Percentiles rank a stretch among this genome's conserved stretches.
Conservation (phyloP, 2,888 invertebrate species). For the Dexiosoma caninum region DNA sequence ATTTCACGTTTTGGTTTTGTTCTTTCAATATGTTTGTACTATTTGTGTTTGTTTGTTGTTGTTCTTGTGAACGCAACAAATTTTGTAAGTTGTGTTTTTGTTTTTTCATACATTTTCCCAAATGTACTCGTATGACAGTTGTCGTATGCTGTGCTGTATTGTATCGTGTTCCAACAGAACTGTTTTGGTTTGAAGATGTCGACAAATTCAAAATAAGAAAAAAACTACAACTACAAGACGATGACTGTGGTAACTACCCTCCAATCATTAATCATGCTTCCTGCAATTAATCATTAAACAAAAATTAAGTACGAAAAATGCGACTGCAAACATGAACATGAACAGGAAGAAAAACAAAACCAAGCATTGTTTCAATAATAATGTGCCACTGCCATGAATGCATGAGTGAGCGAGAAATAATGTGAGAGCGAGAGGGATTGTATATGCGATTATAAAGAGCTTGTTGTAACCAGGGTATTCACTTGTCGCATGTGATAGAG, state of each 20-base stretch:
- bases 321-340: slow-evolving; percentile 34
- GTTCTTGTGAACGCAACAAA: background rate
- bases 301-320: slow-evolving; percentile 59
- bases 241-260: slow-evolving; percentile 62
- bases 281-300: slow-evolving; percentile 75
- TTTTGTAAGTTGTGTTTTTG: background rate
- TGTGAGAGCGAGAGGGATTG: too few relatives aligned
- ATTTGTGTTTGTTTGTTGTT: background rate
- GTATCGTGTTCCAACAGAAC: background rate
- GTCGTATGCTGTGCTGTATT: slow-evolving; percentile 30
- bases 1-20: slow-evolving; percentile 13
- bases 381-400: background rate
- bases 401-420: too few relatives aligned
- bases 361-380: background rate
- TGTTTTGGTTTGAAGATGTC: slow-evolving; percentile 17
- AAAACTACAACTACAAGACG: slow-evolving; percentile 11
- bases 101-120: slow-evolving; percentile 10
- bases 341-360: slow-evolving; percentile 18
- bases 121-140: slow-evolving; percentile 52
- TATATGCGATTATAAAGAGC: too few relatives aligned
- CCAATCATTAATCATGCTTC: slow-evolving; percentile 74
- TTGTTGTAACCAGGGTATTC: slow-evolving; percentile 25
- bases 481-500: slow-evolving; percentile 34
- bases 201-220: background rate
- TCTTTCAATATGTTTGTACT: background rate